A percentile compares a stretch with the other conserved stretches of the same genome.
Conservation (phyloP, 64 coral and sea anemone species). For the Porites lutea region DNA sequence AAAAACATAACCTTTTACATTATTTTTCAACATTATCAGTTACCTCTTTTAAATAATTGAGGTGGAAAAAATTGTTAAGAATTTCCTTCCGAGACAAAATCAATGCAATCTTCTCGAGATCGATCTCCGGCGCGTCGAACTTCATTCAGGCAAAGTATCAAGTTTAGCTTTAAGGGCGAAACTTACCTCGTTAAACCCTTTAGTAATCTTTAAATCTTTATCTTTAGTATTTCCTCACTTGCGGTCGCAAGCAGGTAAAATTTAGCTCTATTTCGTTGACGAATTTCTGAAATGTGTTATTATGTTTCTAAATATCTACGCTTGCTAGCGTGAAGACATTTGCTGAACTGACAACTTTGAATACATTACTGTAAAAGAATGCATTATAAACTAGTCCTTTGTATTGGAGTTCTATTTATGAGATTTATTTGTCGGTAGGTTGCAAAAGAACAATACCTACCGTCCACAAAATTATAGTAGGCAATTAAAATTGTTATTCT, state of each 20-base stretch:
- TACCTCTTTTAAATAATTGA: not conserved
- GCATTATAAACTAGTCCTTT: not conserved
- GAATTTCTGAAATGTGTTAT: not conserved
- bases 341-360: not conserved
- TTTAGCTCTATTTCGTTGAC: not conserved
- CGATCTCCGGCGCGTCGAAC: not conserved
- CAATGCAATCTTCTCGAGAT: not conserved
- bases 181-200: too few species aligned
- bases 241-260: too few species aligned
- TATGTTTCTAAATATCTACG: conserved; percentile 15
- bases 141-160: too few species aligned
- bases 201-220: too few species aligned
- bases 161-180: too few species aligned
- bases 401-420: not conserved
- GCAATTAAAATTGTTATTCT: too few species aligned
- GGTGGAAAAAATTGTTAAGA: not conserved
- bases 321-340: not conserved
- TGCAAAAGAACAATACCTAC: conserved; percentile 6
- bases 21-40: not conserved
- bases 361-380: conserved; percentile 10
- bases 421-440: not conserved
- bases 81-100: not conserved
- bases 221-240: too few species aligned
- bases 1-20: too few species aligned
- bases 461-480: not conserved